These are phyloP conservation scores for Chaetoderma sp. DNA, from an alignment of 2,888 invertebrate genomes.

Conservation along the genomic window DNA sequence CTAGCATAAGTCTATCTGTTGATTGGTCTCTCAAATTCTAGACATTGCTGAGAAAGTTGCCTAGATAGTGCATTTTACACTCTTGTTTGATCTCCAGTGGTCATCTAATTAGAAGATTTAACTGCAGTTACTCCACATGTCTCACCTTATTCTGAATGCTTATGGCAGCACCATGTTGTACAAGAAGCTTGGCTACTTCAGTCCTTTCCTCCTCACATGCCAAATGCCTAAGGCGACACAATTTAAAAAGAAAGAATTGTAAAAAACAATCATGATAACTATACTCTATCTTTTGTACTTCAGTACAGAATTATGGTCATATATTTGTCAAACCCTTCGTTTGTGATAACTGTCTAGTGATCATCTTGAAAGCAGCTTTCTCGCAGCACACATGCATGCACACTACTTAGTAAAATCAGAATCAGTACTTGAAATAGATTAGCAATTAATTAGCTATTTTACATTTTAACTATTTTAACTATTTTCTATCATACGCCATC, in stretches of 20 bases:
- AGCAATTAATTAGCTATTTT: no score
- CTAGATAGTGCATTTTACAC: no score
- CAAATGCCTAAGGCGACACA: constrained; percentile 70
- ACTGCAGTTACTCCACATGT: neutral
- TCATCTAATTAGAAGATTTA: neutral
- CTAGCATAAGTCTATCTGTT: no score
- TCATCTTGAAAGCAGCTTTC: no score
- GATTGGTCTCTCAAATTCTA: no score
- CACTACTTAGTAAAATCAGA: no score
- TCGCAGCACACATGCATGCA: no score
- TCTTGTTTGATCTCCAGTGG: neutral
- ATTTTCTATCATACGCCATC: no score
- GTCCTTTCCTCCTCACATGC: constrained; percentile 64
- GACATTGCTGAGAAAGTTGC: no score
- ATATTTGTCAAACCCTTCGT: neutral
- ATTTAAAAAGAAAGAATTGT: neutral
- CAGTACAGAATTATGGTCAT: neutral
- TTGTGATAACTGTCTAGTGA: no score
- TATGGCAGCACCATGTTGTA: constrained; percentile 57
- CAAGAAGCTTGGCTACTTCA: constrained; percentile 54
- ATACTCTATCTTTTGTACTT: neutral
- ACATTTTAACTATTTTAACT: no score
- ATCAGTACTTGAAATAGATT: no score
- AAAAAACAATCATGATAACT: neutral
- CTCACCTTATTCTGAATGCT: constrained; percentile 58